A percentile compares a stretch with the other conserved stretches of the same genome.
Evolutionary conservation across 2,888 invertebrate species (phyloP).

Genomic region (Lasioglossum morio): DNA sequence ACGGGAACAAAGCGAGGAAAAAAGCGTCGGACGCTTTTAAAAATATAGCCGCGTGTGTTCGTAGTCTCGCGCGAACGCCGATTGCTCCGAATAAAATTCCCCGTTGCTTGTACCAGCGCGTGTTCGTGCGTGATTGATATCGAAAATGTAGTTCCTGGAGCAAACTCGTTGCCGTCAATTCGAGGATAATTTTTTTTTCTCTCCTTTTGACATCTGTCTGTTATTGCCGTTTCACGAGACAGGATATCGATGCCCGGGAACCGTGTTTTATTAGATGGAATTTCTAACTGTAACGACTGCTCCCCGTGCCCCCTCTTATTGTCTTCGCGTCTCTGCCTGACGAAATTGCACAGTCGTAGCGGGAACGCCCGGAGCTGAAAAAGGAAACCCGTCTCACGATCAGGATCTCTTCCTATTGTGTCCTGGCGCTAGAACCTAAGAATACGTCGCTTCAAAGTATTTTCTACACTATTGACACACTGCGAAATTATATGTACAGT

Average conservation of each 20-base stretch:
- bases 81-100: constrained; percentile 54
- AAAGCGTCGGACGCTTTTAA: constrained; percentile 30
- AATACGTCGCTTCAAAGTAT: neutral
- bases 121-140: constrained; percentile 69
- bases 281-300: constrained; percentile 73
- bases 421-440: neutral
- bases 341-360: constrained; percentile 36
- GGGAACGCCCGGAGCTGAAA: neutral
- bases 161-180: constrained; percentile 62
- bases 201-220: constrained; percentile 47
- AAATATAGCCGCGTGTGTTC: constrained; percentile 40
- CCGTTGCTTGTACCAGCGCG: constrained; percentile 41
- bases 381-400: constrained; percentile 7
- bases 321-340: constrained; percentile 44
- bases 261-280: constrained; percentile 69
- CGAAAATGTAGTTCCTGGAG: constrained; percentile 62
- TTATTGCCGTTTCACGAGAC: constrained; percentile 61
- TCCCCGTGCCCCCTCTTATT: constrained; percentile 56
- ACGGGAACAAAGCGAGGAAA: neutral
- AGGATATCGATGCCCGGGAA: constrained; percentile 55
- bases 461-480: neutral
- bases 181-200: constrained; percentile 46
- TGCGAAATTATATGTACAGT: neutral
- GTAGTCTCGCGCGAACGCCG: constrained; percentile 18
- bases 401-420: constrained; percentile 28